A percentile compares a stretch with the other conserved stretches of the same genome.
These are phyloP conservation scores for Okapia johnstoni DNA, from an alignment of 2,113 vertebrate genomes.

Conservation along the genomic window DNA sequence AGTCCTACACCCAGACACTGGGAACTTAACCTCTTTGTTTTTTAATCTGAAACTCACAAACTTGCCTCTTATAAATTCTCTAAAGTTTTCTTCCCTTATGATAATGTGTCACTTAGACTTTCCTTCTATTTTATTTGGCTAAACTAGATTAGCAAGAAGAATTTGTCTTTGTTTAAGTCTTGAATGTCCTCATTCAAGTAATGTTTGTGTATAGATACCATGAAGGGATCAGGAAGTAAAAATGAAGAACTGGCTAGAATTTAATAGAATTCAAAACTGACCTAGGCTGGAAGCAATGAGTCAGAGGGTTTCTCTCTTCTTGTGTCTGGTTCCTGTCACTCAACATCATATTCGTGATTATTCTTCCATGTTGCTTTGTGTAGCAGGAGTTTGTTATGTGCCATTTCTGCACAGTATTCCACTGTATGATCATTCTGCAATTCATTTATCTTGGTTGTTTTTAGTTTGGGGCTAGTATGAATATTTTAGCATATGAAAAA, in stretches of 20 bases:
- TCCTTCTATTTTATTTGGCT: conserved; percentile 3
- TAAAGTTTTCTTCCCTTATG: background rate
- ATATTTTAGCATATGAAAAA: background rate
- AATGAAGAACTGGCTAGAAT: background rate
- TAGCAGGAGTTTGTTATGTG: too few species aligned
- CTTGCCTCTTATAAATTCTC: background rate
- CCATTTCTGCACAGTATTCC: background rate
- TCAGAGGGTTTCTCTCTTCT: background rate
- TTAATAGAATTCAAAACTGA: background rate
- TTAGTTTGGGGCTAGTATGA: background rate
- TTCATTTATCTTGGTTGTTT: background rate
- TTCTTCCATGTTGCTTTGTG: background rate
- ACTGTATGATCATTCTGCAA: background rate
- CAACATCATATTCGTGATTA: background rate
- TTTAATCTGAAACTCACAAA: background rate
- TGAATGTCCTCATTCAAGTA: background rate
- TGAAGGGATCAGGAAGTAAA: background rate
- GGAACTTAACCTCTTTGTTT: background rate
- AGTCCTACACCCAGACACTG: background rate
- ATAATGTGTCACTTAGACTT: background rate
- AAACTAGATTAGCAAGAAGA: conserved; percentile 10
- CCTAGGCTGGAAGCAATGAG: background rate
- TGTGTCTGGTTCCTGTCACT: background rate
- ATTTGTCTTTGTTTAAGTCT: conserved; percentile 21
- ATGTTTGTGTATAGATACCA: background rate